phyloP scores from a whole-genome alignment of 2,113 vertebrate genomes.

The Urocynchramus pylzowi region DNA sequence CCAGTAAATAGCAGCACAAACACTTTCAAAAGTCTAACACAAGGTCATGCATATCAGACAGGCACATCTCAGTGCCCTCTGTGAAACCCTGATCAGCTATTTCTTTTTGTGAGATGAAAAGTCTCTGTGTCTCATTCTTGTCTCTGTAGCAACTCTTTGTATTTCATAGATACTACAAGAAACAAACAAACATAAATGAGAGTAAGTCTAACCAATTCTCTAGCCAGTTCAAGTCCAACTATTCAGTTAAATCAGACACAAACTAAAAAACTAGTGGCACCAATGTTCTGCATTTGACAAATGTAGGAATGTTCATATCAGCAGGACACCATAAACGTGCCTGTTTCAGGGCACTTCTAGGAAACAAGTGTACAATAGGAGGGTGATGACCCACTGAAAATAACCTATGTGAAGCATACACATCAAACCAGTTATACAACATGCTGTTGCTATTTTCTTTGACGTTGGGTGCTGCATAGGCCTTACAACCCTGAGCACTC shows the following conservation, averaged over 20 bases:
- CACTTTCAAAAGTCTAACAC: neutral
- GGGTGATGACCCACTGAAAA: neutral
- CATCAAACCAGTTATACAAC: conserved; percentile 49
- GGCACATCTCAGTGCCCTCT: neutral
- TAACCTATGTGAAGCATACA: neutral
- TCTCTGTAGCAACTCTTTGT: neutral
- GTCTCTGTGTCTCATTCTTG: neutral
- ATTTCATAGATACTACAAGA: neutral
- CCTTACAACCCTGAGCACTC: neutral
- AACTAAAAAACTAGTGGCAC: neutral
- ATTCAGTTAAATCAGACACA: neutral
- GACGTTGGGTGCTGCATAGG: neutral
- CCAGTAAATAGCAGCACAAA: neutral
- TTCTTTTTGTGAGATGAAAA: neutral
- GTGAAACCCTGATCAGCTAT: neutral
- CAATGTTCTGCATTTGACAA: neutral
- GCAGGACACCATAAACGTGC: neutral
- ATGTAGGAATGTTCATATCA: neutral
- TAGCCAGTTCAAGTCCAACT: neutral
- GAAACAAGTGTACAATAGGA: neutral
- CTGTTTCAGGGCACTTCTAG: neutral
- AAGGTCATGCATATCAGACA: neutral
- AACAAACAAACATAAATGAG: neutral
- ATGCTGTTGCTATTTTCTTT: neutral
- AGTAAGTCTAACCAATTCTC: neutral